phyloP scores from a whole-genome alignment of 2,113 vertebrate genomes.

The Riparia riparia region DNA sequence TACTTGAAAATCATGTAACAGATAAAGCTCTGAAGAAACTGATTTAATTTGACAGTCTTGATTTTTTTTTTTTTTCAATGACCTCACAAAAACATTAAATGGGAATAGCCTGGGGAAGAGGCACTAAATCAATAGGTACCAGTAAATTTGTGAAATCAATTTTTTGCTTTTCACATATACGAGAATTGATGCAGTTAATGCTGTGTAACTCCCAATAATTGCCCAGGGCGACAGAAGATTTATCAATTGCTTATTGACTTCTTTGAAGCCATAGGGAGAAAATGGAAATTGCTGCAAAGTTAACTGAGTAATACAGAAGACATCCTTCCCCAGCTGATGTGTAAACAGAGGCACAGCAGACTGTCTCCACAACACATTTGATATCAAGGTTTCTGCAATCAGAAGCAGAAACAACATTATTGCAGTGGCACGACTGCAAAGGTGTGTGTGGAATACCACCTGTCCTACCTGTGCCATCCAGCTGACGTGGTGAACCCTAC shows the following conservation, averaged over 20 bases:
- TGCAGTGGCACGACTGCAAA: neutral
- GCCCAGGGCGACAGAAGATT: conserved; percentile 74
- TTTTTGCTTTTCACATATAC: conserved; percentile 76
- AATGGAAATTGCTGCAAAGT: conserved; percentile 50
- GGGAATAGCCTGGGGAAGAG: conserved; percentile 73
- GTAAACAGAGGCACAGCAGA: neutral
- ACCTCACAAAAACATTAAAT: conserved; percentile 74
- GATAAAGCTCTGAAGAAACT: conserved; percentile 67
- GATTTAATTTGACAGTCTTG: conserved; percentile 75
- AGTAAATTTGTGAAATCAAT: conserved; percentile 79
- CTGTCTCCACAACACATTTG: neutral
- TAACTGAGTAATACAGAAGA: conserved; percentile 26
- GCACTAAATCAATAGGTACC: conserved; percentile 74
- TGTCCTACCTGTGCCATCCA: neutral
- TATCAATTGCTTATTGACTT: conserved; percentile 81
- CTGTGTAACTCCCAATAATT: conserved; percentile 79
- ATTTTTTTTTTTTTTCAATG: conserved; percentile 64
- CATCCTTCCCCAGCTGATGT: neutral
- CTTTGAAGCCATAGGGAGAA: conserved; percentile 26
- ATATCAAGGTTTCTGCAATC: neutral
- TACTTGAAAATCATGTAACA: conserved; percentile 64
- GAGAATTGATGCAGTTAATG: conserved; percentile 73
- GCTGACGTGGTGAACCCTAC: fast-evolving
- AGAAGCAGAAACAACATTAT: neutral
- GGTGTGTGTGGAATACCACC: neutral